Evolutionary conservation across 2,888 invertebrate genomes (phyloP), one percentile per base, ranked within the genome.

Genomic region (Plebejus melissa): DNA sequence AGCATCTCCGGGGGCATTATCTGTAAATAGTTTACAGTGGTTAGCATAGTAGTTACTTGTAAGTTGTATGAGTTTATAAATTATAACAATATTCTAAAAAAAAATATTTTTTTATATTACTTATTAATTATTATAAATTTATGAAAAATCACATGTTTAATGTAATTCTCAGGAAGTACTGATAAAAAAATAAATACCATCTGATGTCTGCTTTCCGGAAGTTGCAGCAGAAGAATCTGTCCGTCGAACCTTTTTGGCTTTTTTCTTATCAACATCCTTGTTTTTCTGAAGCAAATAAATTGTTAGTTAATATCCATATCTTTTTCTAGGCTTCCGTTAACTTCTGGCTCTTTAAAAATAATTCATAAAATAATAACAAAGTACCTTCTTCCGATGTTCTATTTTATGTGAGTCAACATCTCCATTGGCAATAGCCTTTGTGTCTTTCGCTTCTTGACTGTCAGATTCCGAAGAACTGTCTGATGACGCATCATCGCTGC

Each of bases 121-220:
- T 2, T 32, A n/a, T 5, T 4, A 58, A 4, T 58, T n/a, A 2
- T n/a, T n/a, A 58, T 58, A 7, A n/a, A 13, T 1, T 50, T 13
- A 50, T 50, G 1, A 16, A 58, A 22, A 22, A 58, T 58, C 4
- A 0, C 60, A 60, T 9, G 7, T 58, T 58, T n/a, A 22, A 22
- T 22, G n/a, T 58, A 7, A 58, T 22, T 3, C 22, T 28, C 9
- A 28, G 28, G 28, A 16, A 1, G 32, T 32, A 11, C 5, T 13
- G 5, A 32, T 32, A 36, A 4, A 32, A 60, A 22, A 5, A 9
- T 65, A 32, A 32, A 50, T 84, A 93, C 93, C 93, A 81, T 93
- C 93, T 41, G 93, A 93, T 0, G 92, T 93, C 77, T 92, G 93
- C 79, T 93, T 93, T 28, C 91, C 92, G 0, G 93, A 93, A 0